Conservation (phyloP, 2,797 vertebrate species). For the Arrhamphus sclerolepis region DNA sequence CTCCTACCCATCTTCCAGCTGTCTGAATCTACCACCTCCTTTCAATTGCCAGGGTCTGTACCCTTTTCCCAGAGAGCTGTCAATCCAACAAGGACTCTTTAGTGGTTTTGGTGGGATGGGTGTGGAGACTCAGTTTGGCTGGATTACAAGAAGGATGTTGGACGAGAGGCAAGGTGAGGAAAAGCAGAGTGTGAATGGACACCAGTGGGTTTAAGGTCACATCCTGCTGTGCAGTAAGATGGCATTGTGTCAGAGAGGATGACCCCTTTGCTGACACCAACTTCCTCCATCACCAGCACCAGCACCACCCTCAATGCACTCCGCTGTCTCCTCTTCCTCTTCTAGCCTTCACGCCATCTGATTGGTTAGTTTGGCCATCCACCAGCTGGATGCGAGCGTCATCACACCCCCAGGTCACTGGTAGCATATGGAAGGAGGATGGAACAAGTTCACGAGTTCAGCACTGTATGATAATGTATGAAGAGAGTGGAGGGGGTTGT, state of each 20-base stretch:
- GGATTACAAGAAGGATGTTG: slow-evolving; percentile 51
- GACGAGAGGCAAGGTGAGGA: slow-evolving; percentile 25
- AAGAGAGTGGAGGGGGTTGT: slow-evolving; percentile 11
- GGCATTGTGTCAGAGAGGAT: slow-evolving; percentile 41
- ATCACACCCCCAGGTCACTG: slow-evolving; percentile 49
- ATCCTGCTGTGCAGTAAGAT: slow-evolving; percentile 49
- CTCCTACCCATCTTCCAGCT: slow-evolving; percentile 44
- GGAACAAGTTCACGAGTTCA: slow-evolving; percentile 38
- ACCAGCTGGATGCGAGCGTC: slow-evolving; percentile 38
- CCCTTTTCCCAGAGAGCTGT: slow-evolving; percentile 60
- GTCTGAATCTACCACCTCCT: slow-evolving; percentile 60
- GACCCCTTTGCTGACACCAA: slow-evolving; percentile 44
- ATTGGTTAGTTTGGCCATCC: slow-evolving; percentile 53
- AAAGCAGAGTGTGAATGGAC: slow-evolving; percentile 55
- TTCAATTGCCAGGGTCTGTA: slow-evolving; percentile 37
- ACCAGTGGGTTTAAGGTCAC: slow-evolving; percentile 63
- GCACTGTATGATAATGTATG: slow-evolving; percentile 16
- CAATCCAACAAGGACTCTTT: slow-evolving; percentile 58
- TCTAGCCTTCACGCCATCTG: slow-evolving; percentile 19
- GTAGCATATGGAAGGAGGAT: slow-evolving; percentile 55
- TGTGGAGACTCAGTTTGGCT: slow-evolving; percentile 14
- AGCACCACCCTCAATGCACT: slow-evolving; percentile 6
- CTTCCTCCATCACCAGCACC: slow-evolving; percentile 54
- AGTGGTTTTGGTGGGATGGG: slow-evolving; percentile 5
- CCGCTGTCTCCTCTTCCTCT: slow-evolving; percentile 9